Evolutionary conservation across 2,888 invertebrate genomes (phyloP).

Genomic region (Epinotia demarniana): DNA sequence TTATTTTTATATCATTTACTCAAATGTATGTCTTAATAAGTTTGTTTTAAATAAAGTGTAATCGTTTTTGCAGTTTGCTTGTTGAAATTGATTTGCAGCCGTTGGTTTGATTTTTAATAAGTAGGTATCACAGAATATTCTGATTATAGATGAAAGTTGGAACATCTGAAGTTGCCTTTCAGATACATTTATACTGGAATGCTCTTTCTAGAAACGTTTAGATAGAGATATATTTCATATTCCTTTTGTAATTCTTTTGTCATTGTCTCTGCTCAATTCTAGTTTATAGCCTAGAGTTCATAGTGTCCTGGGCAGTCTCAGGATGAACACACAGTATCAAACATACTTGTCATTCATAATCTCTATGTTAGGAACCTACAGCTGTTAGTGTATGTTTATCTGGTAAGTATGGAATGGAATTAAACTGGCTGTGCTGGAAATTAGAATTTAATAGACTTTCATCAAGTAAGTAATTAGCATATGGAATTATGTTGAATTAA

Average conservation of each 20-base stretch:
- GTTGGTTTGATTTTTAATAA: slow-evolving; percentile 27
- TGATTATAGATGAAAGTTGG: slow-evolving; percentile 20
- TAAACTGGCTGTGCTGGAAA: slow-evolving; percentile 73
- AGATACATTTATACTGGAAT: slow-evolving; percentile 22
- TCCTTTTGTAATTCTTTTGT: slow-evolving; percentile 25
- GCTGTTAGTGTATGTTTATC: slow-evolving; percentile 34
- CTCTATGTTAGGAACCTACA: slow-evolving; percentile 29
- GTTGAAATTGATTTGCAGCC: slow-evolving; percentile 42
- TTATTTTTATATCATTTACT: slow-evolving; percentile 77
- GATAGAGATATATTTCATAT: slow-evolving; percentile 29
- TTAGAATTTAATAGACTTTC: slow-evolving; percentile 52
- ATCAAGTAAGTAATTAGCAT: slow-evolving; percentile 30
- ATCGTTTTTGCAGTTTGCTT: slow-evolving; percentile 52
- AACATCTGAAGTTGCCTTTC: slow-evolving; percentile 27
- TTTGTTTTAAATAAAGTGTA: slow-evolving; percentile 56
- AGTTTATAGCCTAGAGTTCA: slow-evolving; percentile 33
- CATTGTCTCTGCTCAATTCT: slow-evolving; percentile 39
- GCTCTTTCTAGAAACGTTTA: slow-evolving; percentile 30
- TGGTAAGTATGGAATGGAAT: slow-evolving; percentile 68
- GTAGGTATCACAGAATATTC: slow-evolving; percentile 26
- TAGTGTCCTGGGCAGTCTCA: slow-evolving; percentile 19
- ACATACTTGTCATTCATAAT: slow-evolving; percentile 28
- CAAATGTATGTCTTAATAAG: slow-evolving; percentile 69
- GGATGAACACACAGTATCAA: slow-evolving; percentile 19
- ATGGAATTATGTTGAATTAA: slow-evolving; percentile 19